These are phyloP conservation scores for human (Homo sapiens) DNA, from an alignment of 2,113 vertebrate species.

Conservation along the genomic window DNA sequence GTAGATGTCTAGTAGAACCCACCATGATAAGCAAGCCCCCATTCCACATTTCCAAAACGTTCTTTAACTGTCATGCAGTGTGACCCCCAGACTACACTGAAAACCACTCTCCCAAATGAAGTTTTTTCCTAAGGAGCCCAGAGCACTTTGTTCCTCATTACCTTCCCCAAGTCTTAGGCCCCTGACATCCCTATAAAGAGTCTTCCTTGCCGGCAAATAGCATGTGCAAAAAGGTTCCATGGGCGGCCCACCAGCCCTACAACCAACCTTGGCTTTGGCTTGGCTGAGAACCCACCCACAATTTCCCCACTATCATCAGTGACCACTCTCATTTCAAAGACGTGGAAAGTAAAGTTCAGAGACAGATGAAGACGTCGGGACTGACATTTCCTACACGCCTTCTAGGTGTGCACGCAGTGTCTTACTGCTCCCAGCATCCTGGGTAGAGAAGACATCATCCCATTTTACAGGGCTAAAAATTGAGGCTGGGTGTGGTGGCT, in stretches of 20 bases:
- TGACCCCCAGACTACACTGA: neutral
- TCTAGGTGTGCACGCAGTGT: fast-evolving
- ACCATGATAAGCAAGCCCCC: fast-evolving
- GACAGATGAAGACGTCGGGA: neutral
- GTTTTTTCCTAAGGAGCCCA: neutral
- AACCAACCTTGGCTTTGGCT: neutral
- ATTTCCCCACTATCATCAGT: neutral
- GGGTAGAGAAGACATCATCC: neutral
- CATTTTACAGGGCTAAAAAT: neutral
- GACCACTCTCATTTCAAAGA: neutral
- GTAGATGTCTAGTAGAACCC: neutral
- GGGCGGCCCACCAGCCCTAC: fast-evolving
- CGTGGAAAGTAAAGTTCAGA: neutral
- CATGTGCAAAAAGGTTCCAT: fast-evolving
- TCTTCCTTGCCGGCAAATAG: neutral
- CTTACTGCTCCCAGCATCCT: fast-evolving
- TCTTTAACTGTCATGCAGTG: neutral
- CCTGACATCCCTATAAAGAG: too few species aligned
- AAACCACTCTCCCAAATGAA: too few species aligned
- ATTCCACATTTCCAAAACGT: neutral
- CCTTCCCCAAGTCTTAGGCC: neutral
- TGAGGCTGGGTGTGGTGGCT: neutral
- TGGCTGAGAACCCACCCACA: neutral
- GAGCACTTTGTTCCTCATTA: too few species aligned
- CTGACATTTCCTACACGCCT: fast-evolving